Evolutionary conservation across 1,140 invertebrate species (phyloP), one percentile per base, ranked within the genome.

Genomic region (Microvelia longipes): DNA sequence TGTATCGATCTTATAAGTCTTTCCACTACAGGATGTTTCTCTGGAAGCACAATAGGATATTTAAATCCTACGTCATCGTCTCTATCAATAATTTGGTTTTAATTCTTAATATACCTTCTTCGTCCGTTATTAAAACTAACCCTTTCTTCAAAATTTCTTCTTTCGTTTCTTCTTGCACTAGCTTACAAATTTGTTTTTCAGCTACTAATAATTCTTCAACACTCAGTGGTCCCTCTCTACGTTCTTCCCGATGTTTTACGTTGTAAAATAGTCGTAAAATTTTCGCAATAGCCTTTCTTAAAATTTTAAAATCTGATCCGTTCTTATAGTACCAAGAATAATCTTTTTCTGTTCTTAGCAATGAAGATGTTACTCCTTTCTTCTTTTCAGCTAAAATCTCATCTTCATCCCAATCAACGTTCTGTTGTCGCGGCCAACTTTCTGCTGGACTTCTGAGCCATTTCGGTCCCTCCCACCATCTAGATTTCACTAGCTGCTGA

Each of bases 381-480:
- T 65, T 65, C 63, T 25, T 11, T 65, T 26, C 5, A 24, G n/a
- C 63, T 65, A 24, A 5, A 24, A 65, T 13, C 11, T 70, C 29
- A 61, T 71, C 70, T 60, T 71, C 70, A 28, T 71, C 60, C 26
- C 61, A 24, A 5, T 25, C 15, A 50, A 62, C n/a, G n/a, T 24
- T 11, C n/a, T 19, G n/a, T 61, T 19, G 60, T 15, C 19, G 25
- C 2, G 68, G 68, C 68, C 68, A 69, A 28, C 70, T 63, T 13
- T 13, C 27, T 19, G 63, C 19, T 26, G 66, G 66, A 24, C 1
- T 19, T 28, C 70, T 70, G 28, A 80, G 69, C 78, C 77, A 80
- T 0, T 67, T 35, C 2, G 80, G 78, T 15, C 80, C 77, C 72
- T 80, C 76, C 76, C 76, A 77, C 79, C 79, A 82, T 72, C 73